Percentiles rank a stretch among this genome's conserved stretches.
phyloP scores from a whole-genome alignment of 2,113 vertebrate genomes.

The Dromiciops gliroides region DNA sequence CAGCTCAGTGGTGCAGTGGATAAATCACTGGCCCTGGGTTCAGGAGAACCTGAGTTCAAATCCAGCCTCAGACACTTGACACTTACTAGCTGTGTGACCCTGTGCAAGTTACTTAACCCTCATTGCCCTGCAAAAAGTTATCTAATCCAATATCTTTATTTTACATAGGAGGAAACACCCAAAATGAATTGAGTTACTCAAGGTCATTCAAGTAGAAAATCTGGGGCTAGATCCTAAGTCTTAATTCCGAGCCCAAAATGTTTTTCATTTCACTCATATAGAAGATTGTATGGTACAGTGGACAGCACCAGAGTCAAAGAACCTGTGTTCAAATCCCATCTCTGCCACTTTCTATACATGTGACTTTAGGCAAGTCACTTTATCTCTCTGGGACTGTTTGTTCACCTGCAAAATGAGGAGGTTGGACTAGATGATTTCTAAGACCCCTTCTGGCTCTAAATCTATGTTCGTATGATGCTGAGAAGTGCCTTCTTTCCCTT shows the following conservation, averaged over 20 bases:
- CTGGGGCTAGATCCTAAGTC: neutral
- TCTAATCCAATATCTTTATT: neutral
- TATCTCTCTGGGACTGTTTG: neutral
- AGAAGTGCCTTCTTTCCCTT: neutral
- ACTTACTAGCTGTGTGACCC: no score
- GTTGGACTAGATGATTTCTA: neutral
- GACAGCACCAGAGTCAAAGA: conserved; percentile 53
- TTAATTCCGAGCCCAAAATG: neutral
- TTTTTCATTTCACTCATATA: neutral
- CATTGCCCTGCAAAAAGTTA: no score
- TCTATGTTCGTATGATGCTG: neutral
- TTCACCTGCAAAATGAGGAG: neutral
- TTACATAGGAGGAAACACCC: neutral
- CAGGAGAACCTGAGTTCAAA: no score
- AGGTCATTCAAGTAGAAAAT: neutral
- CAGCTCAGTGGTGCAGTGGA: no score
- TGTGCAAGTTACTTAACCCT: no score
- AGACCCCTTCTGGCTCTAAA: neutral
- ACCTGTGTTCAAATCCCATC: neutral
- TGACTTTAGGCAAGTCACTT: neutral
- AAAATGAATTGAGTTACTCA: neutral
- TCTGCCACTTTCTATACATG: neutral
- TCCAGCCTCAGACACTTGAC: no score
- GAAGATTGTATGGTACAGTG: neutral
- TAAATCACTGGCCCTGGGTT: no score